Evolutionary conservation across 1,140 invertebrate genomes (phyloP).

Genomic region (Atta cephalotes): DNA sequence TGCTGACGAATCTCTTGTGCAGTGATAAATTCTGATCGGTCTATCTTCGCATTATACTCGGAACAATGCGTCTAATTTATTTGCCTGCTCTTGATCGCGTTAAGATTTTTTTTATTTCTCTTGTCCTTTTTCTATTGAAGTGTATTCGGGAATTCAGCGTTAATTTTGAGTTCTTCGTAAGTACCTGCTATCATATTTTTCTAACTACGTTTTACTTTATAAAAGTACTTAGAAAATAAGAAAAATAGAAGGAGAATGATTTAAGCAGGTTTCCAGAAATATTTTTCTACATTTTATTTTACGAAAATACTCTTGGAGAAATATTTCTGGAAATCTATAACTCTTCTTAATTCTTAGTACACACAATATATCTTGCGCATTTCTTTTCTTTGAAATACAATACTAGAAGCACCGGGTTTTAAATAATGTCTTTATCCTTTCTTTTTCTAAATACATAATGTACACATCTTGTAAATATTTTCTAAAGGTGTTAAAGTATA

Average conservation of each 20-base stretch:
- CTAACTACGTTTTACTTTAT: not conserved
- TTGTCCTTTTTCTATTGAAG: not conserved
- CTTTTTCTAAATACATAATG: too few species aligned
- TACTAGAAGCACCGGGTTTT: too few species aligned
- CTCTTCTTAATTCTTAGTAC: too few species aligned
- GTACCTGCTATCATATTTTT: not conserved
- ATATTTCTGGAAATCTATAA: not conserved
- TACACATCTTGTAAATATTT: too few species aligned
- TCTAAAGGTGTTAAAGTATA: too few species aligned
- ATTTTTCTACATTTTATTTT: not conserved
- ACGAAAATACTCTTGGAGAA: not conserved
- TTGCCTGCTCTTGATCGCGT: not conserved
- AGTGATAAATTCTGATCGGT: not conserved
- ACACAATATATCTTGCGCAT: too few species aligned
- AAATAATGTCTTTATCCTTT: too few species aligned
- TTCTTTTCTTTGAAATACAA: too few species aligned
- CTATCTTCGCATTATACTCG: not conserved
- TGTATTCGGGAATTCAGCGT: not conserved
- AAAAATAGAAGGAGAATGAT: not conserved
- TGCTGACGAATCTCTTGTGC: not conserved
- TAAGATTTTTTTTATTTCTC: not conserved
- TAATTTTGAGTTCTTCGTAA: not conserved
- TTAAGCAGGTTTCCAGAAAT: not conserved
- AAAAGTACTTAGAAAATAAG: not conserved
- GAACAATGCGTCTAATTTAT: constrained; percentile 26